These are phyloP conservation scores for Tragulus kanchil DNA, from an alignment of 2,113 vertebrate species.

Conservation along the genomic window DNA sequence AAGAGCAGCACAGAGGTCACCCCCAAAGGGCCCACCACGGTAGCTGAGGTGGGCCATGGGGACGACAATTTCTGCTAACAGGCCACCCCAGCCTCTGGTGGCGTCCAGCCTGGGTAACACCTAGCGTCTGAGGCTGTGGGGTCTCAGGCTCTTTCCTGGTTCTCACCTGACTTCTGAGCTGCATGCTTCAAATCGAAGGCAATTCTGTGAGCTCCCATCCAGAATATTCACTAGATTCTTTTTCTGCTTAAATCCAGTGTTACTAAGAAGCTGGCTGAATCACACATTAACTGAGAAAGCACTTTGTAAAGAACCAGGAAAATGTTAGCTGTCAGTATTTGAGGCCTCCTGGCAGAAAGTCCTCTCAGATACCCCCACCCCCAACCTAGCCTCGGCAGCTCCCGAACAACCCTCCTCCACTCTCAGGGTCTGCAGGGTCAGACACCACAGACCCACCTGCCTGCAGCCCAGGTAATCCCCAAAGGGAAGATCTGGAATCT, in stretches of 20 bases:
- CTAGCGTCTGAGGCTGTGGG: neutral
- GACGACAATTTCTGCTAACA: neutral
- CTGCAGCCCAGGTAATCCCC: neutral
- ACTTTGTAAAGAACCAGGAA: constrained; percentile 1
- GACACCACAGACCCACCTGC: neutral
- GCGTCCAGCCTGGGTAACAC: neutral
- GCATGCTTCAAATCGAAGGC: neutral
- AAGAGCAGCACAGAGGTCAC: neutral
- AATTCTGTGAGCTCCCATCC: neutral
- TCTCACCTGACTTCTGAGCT: constrained; percentile 23
- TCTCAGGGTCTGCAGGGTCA: neutral
- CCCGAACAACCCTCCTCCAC: fast-evolving
- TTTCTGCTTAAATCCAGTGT: constrained; percentile 32
- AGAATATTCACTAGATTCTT: constrained; percentile 17
- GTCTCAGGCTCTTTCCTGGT: neutral
- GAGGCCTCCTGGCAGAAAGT: neutral
- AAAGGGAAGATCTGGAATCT: neutral
- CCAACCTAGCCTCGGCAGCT: neutral
- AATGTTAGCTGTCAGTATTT: neutral
- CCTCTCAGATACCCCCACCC: neutral
- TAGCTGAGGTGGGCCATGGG: neutral
- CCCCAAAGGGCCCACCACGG: neutral
- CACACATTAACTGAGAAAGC: constrained; percentile 11
- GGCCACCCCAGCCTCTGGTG: neutral
- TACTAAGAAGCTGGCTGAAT: constrained; percentile 23